Base-by-base conservation (phyloP, 2,113 vertebrate genomes). In the Caracal caracal region DNA sequence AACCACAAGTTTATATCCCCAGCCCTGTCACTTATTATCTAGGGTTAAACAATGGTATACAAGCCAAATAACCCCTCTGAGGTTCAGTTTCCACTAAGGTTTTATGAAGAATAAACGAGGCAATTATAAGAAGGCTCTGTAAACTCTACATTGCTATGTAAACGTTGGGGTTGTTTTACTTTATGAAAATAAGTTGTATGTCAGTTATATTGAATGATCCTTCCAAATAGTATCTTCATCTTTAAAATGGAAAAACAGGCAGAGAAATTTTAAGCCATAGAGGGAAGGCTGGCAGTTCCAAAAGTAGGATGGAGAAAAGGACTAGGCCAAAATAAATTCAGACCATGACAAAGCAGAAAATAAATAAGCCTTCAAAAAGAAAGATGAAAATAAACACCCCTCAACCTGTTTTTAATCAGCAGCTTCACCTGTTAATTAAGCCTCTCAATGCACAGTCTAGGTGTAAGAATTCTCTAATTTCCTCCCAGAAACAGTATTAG, bases 181-280 rank as follows among this genome's bases (percentile, higher is more conserved):
- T 88, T 73, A 95, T 75, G 91, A 75, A 94, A 94, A 86, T 87
- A 76, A 78, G n/a, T 88, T 90, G 49, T 84, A 47, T 68, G 47
- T 90, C 78, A 71, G 85, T 37, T 70, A 12, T 78, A 68, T 37
- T 20, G 17, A 76, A 28, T 35, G 33, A 24, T 26, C 83, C 70
- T 87, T 93, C 56, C 87, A 88, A 96, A 66, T 35, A 71, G 51
- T 75, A 71, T 28, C 59, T 92, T 80, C 26, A 86, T 78, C 43
- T 95, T 85, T 86, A 92, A 96, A 71, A 73, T 63, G 76, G 80
- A 96, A 96, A 96, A 90, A 61, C n/a, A 95, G 68, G 88, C 81
- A 95, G 94, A 82, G 78, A 84, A 76, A 61, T 82, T 35, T 96
- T 65, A 84, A 88, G 93, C 28, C 56, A 68, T 5, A 89, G 17